Base-by-base conservation (phyloP, 2,888 invertebrate genomes). In the Hirtodrosophila confusa region DNA sequence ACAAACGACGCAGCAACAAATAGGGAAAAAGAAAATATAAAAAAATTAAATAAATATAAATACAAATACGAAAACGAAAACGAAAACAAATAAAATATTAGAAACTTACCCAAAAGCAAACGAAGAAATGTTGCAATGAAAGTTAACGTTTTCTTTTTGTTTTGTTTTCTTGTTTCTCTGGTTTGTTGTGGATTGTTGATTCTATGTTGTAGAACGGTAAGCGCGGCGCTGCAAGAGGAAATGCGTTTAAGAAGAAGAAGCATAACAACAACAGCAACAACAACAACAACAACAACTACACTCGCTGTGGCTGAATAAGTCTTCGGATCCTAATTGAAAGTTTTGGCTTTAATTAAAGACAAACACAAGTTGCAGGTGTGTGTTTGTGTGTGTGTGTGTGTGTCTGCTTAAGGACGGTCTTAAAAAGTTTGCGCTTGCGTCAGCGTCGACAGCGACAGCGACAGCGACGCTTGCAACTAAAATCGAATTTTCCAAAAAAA, bases 401-500 rank as follows among this genome's bases (percentile, higher is more conserved):
- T 23, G n/a, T n/a, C n/a, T n/a, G n/a, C n/a, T n/a, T 12, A 53
- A 61, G 45, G 40, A 44, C 63, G 31, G 27, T 27, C 27, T 27
- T 17, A 17, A 17, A 17, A 17, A 17, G 17, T 17, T 17, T 58
- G 68, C 73, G 73, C 64, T 74, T 74, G 74, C 74, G 74, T 74
- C 73, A 64, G 66, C 63, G 63, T 60, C 65, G 33, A 40, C 61
- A 62, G 43, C 53, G 62, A 35, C 63, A 58, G 56, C 65, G 33
- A 40, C 61, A 62, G 43, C 53, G 62, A 35, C 44, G 61, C 61
- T 44, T 69, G 69, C 64, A 73, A 62, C 47, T 35, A 45, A 69
- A 74, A 74, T 74, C 65, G 74, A 74, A 74, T 74, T 74, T 74
- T 58, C 69, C 41, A 69, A 74, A 61, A 55, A 44, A 11, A 35